Percentiles rank a stretch among this genome's conserved stretches.
These are phyloP conservation scores for Crioceris asparagi DNA, from an alignment of 2,888 invertebrate genomes.

Conservation along the genomic window DNA sequence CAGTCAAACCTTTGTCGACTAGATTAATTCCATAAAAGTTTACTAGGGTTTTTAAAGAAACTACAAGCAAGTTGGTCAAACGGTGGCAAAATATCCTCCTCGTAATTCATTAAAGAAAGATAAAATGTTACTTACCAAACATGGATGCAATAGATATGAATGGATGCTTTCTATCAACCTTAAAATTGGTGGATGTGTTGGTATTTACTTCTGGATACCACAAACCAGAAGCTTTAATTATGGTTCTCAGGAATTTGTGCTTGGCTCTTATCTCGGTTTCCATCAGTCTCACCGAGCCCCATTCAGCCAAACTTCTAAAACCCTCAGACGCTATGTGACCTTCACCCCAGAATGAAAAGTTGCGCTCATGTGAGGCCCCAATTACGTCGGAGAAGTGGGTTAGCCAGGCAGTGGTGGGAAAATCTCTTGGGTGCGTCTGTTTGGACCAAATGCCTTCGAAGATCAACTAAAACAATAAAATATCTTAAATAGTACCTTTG, in stretches of 20 bases:
- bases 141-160: slow-evolving; percentile 79
- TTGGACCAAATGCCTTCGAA: slow-evolving; percentile 95
- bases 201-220: slow-evolving; percentile 84
- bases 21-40: too few species aligned
- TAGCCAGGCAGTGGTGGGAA: slow-evolving; percentile 79
- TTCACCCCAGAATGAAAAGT: slow-evolving; percentile 87
- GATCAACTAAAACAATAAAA: slow-evolving; percentile 44
- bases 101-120: background rate
- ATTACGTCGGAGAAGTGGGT: slow-evolving; percentile 97
- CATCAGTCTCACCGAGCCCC: slow-evolving; percentile 78
- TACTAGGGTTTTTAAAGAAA: too few species aligned
- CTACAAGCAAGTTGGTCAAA: too few species aligned
- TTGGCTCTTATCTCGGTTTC: slow-evolving; percentile 83
- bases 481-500: background rate
- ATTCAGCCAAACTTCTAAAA: slow-evolving; percentile 72
- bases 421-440: slow-evolving; percentile 92
- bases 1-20: too few species aligned
- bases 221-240: slow-evolving; percentile 81
- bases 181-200: slow-evolving; percentile 71
- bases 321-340: slow-evolving; percentile 81
- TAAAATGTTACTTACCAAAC: slow-evolving; percentile 49
- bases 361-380: slow-evolving; percentile 83
- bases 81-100: too few species aligned
- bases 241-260: slow-evolving; percentile 64
- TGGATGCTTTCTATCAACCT: slow-evolving; percentile 75